Base-by-base conservation (phyloP, 2,113 vertebrate species). In the Cyanoliseus patagonus region DNA sequence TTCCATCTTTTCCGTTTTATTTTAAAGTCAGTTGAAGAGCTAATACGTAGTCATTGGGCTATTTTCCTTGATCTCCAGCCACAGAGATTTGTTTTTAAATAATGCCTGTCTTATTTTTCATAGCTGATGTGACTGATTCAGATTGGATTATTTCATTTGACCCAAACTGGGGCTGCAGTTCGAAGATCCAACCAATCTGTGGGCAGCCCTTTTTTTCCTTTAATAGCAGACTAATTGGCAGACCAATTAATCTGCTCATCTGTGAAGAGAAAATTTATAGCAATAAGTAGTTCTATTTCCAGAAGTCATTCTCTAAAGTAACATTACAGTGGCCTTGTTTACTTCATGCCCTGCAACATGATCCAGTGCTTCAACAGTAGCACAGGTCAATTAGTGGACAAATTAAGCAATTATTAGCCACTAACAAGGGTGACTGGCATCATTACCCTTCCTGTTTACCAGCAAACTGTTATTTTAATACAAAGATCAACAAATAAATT, bases 361-460 rank as follows among this genome's bases (percentile, higher is more conserved):
- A 98, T 98, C 95, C 97, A 98, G 94, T 91, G 96, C 96, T 88
- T 94, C 97, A 92, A 93, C 7, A 84, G 97, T 98, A 98, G 97
- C 98, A 94, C 95, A 97, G 98, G 98, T 99, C 98, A 98, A 98
- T 98, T 98, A 98, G 97, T 98, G 98, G 98, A 98, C 98, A 98
- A 98, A 98, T 98, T 98, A 98, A 98, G 97, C 97, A 98, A 98
- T 98, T 98, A 98, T 99, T 99, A 98, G 98, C 92, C 92, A 97
- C 96, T 99, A 99, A 99, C 98, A 98, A 99, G 98, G 98, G 98
- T 93, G 95, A 97, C 98, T 98, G 98, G 97, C 98, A 98, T 98
- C 98, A 98, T 98, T 98, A 98, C 98, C 97, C 97, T 98, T 97
- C 98, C 97, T 98, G 98, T 98, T 98, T 98, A 98, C 98, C 97